Conservation (phyloP, 2,888 invertebrate genomes). For the Phaonia tiefii region DNA sequence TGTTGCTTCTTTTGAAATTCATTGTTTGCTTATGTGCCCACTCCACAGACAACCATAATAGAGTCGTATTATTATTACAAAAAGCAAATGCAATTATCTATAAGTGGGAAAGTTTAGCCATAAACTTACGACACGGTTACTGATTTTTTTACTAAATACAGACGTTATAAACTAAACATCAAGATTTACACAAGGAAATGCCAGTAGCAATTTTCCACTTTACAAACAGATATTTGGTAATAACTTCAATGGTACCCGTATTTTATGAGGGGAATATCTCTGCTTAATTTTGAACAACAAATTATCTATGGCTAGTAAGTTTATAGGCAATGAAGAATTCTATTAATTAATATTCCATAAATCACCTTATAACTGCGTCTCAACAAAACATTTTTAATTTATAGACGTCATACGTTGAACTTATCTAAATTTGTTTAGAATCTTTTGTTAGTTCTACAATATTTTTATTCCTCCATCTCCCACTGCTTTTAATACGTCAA, state of each 20-base stretch:
- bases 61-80: not conserved
- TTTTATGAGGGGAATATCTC: too few relatives aligned
- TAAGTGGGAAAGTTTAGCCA: not conserved
- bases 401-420: not conserved
- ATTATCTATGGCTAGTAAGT: too few relatives aligned
- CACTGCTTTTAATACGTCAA: slow-evolving; percentile 1
- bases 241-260: too few relatives aligned
- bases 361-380: not conserved
- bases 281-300: too few relatives aligned
- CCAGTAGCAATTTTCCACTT: not conserved
- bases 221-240: too few relatives aligned
- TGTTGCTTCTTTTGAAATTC: too few relatives aligned
- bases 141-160: too few relatives aligned
- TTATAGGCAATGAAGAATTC: not conserved
- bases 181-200: not conserved
- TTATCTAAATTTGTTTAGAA: not conserved
- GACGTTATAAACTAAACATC: not conserved
- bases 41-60: not conserved
- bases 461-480: not conserved
- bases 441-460: not conserved
- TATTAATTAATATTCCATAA: not conserved
- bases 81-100: not conserved
- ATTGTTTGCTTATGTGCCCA: not conserved
- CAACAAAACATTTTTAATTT: not conserved
- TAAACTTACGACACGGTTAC: not conserved